A percentile compares a stretch with the other conserved stretches of the same genome.
phyloP scores from a whole-genome alignment of 2,113 vertebrate species.

The Psilopogon haemacephalus region DNA sequence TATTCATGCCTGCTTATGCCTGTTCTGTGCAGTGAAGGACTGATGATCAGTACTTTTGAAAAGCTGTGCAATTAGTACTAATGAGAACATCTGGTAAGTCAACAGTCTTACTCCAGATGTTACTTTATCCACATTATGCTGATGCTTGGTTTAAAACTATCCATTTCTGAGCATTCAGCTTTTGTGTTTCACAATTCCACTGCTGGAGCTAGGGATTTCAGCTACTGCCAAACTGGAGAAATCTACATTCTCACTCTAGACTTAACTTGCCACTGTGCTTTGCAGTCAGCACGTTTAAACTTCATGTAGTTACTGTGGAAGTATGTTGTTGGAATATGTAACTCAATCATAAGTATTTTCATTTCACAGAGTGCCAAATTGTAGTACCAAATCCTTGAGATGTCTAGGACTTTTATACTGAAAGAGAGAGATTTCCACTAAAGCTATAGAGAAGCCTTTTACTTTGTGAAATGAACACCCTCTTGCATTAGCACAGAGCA shows the following conservation, averaged over 20 bases:
- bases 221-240: neutral
- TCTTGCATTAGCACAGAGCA: neutral
- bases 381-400: neutral
- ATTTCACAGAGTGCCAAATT: neutral
- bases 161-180: neutral
- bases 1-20: neutral
- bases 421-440: neutral
- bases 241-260: neutral
- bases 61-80: neutral
- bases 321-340: neutral
- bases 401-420: neutral
- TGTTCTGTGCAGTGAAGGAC: neutral
- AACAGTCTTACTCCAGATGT: neutral
- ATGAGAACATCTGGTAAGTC: conserved; percentile 14
- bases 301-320: neutral
- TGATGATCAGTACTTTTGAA: neutral
- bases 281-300: neutral
- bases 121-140: neutral
- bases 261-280: neutral
- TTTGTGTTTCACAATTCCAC: neutral
- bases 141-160: neutral
- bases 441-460: neutral
- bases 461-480: neutral
- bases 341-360: conserved; percentile 3
- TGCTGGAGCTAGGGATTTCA: neutral